Evolutionary conservation across 1,140 invertebrate genomes (phyloP), one percentile per base, ranked within the genome.

Genomic region (Phocides pigmalion): DNA sequence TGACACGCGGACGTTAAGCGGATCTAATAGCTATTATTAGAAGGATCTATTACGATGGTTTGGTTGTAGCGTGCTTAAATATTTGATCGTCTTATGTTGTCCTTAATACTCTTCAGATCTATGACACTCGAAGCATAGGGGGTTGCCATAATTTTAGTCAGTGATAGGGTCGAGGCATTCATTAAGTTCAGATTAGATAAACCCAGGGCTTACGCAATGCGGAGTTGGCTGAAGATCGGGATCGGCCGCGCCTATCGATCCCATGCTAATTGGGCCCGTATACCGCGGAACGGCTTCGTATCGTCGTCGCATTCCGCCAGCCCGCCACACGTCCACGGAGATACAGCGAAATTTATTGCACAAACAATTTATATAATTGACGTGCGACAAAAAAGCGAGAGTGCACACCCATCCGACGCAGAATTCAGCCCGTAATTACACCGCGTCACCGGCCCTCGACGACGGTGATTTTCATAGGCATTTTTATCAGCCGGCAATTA

Each of bases 331-430:
- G 79, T 85, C 84, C 74, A 61, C 66, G 70, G 70, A 88, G 88
- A 90, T 89, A 90, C 84, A 84, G 80, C 64, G 56, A 89, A 90
- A 90, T 89, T 90, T 89, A 89, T 90, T 89, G 82, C 88, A 88
- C 86, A 77, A 87, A 90, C 85, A 88, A 89, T 90, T 89, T 88
- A 89, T 87, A 90, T 90, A 90, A 90, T 89, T 90, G 86, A 90
- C 85, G 68, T 76, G 86, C 80, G 78, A 84, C 86, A 90, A 90
- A 89, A 90, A 90, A 85, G 82, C 81, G 81, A 89, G 79, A 87
- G 82, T 87, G 78, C 80, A 84, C 83, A 84, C 81, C 78, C 82
- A 82, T 82, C 72, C 73, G 68, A 75, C 70, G 73, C 74, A 83
- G 79, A 89, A 83, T 86, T 74, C 78, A 73, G 73, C 50, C 78